Evolutionary conservation across 1,140 invertebrate species (phyloP), one percentile per base, ranked within the genome.

Genomic region (Lepidotrigona ventralis): DNA sequence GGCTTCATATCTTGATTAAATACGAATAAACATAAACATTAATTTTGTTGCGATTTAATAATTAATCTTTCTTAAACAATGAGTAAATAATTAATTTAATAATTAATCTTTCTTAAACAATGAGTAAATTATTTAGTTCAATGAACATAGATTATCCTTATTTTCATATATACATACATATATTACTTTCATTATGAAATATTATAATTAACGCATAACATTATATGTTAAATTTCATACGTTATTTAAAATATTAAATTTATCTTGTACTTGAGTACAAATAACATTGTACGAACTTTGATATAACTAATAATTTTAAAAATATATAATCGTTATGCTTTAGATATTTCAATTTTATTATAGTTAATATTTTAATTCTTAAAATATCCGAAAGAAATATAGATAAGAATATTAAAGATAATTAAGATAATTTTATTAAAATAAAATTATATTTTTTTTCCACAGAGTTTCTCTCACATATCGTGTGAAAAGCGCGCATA

Each of bases 401-500:
- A 39, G 4, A 39, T 39, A 33, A 33, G 33, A 33, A 33, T 33
- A 33, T 33, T 33, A 33, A 33, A 33, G 33, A 33, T 33, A 33
- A 33, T 33, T 33, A 33, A 33, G 33, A 33, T 33, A 33, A 33
- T 33, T 33, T 33, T 33, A 39, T 39, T 39, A 39, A 39, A 39
- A 39, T 39, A 39, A 39, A 39, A 39, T 6, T 39, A 39, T 58
- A 15, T 66, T 19, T 5, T 56, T 33, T 29, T 60, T 26, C 14
- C 14, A 1, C 72, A 98, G 98, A 89, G 98, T 99, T 53, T 99
- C 98, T 0, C 94, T 98, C 68, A 99, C 98, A 23, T 99, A 98
- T 94, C 96, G 98, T n/a, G 98, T 98, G 0, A 98, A 98, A 92
- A 98, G 97, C 46, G 97, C 98, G 0, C 98, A 98, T 88, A 98